Evolutionary conservation across 2,888 invertebrate genomes (phyloP), one percentile per base, ranked within the genome.

Genomic region (Pseudanteris insignis): DNA sequence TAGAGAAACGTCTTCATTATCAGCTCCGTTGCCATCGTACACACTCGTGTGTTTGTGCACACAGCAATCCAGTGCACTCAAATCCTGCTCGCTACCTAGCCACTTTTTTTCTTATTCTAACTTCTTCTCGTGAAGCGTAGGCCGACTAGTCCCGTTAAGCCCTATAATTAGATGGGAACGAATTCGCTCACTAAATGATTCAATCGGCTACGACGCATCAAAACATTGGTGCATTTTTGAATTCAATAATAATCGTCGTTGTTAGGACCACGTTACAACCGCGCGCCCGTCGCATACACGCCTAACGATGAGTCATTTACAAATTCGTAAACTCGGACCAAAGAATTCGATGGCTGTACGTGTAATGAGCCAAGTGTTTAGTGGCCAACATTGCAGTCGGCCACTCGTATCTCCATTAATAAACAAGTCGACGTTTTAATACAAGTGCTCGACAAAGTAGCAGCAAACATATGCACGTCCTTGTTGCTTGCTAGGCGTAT

Each of bases 1-100:
- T 78, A 78, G 78, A 77, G 78, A 77, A 78, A 78, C 77, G 73
- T 78, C 78, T 78, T 78, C 77, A 78, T 77, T 77, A 78, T 73
- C 67, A 69, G 70, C 67, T 63, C 41, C 37, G 54, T 59, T 61
- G 60, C 58, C 60, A 53, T 59, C 58, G 55, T 59, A 58, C 48
- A 62, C 61, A 53, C 55, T 55, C 59, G 30, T 55, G 33, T 54
- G 26, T 21, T 33, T 33, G 26, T 25, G 48, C 30, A n/a, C n/a
- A n/a, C n/a, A n/a, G n/a, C n/a, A n/a, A n/a, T n/a, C n/a, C n/a
- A n/a, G n/a, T n/a, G n/a, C n/a, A n/a, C n/a, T n/a, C n/a, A n/a
- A n/a, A n/a, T n/a, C n/a, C n/a, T n/a, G n/a, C n/a, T n/a, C n/a
- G n/a, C n/a, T n/a, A n/a, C n/a, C n/a, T n/a, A n/a, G n/a, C n/a